These are phyloP conservation scores for Syngnathus scovelli DNA, from an alignment of 2,113 vertebrate genomes.

Conservation along the genomic window DNA sequence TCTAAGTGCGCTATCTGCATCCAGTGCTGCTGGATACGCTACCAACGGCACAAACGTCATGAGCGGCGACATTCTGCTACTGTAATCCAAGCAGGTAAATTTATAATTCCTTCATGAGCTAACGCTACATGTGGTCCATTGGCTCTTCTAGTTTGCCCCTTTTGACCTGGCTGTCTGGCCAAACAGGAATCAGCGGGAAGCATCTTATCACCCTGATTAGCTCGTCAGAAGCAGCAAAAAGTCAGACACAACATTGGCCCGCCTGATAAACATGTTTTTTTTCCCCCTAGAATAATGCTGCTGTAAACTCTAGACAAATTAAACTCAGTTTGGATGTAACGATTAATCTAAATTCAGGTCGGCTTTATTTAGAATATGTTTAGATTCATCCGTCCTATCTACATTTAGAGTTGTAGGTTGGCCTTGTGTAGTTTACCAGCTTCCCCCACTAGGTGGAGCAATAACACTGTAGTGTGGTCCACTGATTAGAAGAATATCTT, in stretches of 20 bases:
- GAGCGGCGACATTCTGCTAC: slow-evolving; percentile 67
- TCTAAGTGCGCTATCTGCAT: slow-evolving; percentile 78
- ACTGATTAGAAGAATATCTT: no score
- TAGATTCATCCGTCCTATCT: no score
- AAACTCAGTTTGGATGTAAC: not conserved
- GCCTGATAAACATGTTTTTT: slow-evolving; percentile 3
- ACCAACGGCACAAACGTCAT: slow-evolving; percentile 57
- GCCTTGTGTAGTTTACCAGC: no score
- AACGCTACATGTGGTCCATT: not conserved
- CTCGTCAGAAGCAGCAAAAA: slow-evolving; percentile 11
- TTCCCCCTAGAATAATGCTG: not conserved
- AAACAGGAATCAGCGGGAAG: slow-evolving; percentile 19
- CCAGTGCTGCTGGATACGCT: slow-evolving; percentile 82
- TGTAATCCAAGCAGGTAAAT: slow-evolving; percentile 87
- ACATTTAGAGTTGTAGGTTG: no score
- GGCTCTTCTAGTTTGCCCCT: slow-evolving; percentile 3
- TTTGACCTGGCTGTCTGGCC: slow-evolving; percentile 28
- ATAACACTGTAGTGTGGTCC: no score
- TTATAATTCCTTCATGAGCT: not conserved
- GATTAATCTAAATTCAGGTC: not conserved
- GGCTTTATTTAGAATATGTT: no score
- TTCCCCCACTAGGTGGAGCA: no score
- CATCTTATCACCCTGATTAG: slow-evolving; percentile 21
- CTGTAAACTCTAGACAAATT: not conserved
- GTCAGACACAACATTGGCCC: slow-evolving; percentile 1